These are phyloP conservation scores for Pachycephala philippinensis DNA, from an alignment of 2,113 vertebrate genomes.

Conservation along the genomic window DNA sequence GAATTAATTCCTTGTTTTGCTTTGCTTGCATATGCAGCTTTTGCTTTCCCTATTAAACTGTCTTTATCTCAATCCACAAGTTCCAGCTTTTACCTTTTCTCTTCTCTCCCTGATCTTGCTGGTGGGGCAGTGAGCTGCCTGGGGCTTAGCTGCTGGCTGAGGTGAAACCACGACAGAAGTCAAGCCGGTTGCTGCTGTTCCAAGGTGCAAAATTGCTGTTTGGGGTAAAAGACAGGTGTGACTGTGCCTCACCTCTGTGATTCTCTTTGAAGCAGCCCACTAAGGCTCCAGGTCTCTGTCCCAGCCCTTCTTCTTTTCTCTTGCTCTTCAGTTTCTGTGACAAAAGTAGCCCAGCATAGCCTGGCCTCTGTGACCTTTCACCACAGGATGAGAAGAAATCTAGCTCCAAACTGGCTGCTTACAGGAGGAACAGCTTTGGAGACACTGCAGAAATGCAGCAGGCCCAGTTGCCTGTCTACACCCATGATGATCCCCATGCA, in stretches of 20 bases:
- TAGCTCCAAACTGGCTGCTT: not conserved
- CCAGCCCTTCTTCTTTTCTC: not conserved
- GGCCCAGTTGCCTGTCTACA: not conserved
- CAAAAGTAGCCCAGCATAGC: not conserved
- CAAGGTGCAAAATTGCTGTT: not conserved
- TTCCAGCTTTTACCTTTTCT: not conserved
- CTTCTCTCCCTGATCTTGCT: not conserved
- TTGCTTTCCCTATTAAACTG: not conserved
- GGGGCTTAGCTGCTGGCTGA: not conserved
- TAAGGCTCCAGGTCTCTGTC: not conserved
- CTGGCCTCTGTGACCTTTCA: not conserved
- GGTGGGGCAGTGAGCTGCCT: not conserved
- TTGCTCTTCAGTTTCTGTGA: not conserved
- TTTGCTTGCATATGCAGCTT: not conserved
- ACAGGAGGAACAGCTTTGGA: not conserved
- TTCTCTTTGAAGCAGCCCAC: not conserved
- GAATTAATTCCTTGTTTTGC: not conserved
- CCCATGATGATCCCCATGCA: rapidly evolving
- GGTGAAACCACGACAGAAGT: not conserved
- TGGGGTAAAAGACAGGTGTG: not conserved
- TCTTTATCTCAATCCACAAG: not conserved
- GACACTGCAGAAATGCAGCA: not conserved
- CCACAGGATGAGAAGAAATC: not conserved
- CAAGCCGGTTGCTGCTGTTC: not conserved
- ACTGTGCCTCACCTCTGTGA: not conserved